Evolutionary conservation across 2,888 invertebrate species (phyloP).

Genomic region (Deilephila porcellus): DNA sequence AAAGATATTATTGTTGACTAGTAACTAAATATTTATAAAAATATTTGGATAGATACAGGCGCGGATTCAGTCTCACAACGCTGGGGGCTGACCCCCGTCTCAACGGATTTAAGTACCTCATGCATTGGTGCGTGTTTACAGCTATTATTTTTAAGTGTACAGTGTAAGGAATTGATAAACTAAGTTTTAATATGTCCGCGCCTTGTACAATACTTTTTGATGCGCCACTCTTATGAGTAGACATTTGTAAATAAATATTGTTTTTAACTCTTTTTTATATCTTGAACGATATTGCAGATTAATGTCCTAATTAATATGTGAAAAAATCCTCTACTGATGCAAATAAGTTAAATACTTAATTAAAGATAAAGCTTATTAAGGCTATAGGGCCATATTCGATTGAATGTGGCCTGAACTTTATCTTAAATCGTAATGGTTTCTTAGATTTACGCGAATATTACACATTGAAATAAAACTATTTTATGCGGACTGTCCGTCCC

Average conservation of each 20-base stretch:
- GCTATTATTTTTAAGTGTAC: conserved; percentile 27
- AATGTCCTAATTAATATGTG: too few species aligned
- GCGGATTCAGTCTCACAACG: conserved; percentile 5
- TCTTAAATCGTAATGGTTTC: neutral
- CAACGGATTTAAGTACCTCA: conserved; percentile 23
- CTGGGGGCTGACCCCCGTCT: conserved; percentile 2
- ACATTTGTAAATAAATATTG: conserved; percentile 12
- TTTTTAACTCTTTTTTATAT: neutral
- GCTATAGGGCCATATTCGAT: too few species aligned
- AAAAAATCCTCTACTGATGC: too few species aligned
- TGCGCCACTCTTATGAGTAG: neutral
- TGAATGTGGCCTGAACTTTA: too few species aligned
- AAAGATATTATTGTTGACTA: conserved; percentile 22
- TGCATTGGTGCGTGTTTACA: conserved; percentile 13
- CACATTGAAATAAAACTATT: too few species aligned
- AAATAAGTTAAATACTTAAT: too few species aligned
- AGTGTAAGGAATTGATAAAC: conserved; percentile 8
- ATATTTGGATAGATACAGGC: conserved; percentile 17
- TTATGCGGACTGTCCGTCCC: too few species aligned
- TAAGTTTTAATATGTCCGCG: conserved; percentile 11
- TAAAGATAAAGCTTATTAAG: too few species aligned
- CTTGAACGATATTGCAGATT: neutral
- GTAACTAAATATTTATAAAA: conserved; percentile 33
- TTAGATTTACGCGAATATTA: too few species aligned
- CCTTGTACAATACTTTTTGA: neutral